These are phyloP conservation scores for Tamias sibiricus DNA, from an alignment of 2,113 vertebrate species.

Conservation along the genomic window DNA sequence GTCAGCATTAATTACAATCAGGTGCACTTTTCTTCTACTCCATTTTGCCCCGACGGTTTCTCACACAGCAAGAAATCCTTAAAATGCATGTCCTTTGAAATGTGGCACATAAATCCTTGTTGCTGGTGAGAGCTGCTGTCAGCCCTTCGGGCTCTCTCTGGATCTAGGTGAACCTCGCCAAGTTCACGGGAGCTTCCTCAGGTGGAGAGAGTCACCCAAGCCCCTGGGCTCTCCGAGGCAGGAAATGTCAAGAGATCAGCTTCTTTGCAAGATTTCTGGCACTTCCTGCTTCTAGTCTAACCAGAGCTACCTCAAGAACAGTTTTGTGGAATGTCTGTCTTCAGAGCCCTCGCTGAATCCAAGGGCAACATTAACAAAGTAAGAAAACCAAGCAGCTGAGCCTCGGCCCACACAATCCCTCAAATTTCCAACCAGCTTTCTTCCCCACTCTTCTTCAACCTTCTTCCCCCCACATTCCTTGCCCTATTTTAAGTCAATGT, in stretches of 20 bases:
- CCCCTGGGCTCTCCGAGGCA: conserved; percentile 16
- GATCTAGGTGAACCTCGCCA: conserved; percentile 3
- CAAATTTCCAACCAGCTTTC: neutral
- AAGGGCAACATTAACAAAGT: neutral
- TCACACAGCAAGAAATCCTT: conserved; percentile 79
- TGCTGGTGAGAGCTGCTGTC: conserved; percentile 77
- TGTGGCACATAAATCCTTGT: conserved; percentile 71
- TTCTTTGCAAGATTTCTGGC: neutral
- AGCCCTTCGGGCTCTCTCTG: neutral
- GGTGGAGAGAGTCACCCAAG: conserved; percentile 3
- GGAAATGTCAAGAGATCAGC: conserved; percentile 51
- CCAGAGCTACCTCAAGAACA: neutral
- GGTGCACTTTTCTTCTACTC: conserved; percentile 75
- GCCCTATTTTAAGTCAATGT: neutral
- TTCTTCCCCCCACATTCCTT: neutral
- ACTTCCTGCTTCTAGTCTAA: conserved; percentile 58
- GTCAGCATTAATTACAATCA: conserved; percentile 88
- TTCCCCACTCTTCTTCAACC: neutral
- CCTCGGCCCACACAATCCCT: rapidly evolving
- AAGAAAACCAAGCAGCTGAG: neutral
- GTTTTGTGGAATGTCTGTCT: neutral
- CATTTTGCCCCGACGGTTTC: conserved; percentile 75
- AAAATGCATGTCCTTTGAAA: conserved; percentile 74
- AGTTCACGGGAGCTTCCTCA: conserved; percentile 35
- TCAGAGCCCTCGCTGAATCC: neutral